Conservation (phyloP, 1,140 invertebrate genomes). For the Latrodectus geometricus region DNA sequence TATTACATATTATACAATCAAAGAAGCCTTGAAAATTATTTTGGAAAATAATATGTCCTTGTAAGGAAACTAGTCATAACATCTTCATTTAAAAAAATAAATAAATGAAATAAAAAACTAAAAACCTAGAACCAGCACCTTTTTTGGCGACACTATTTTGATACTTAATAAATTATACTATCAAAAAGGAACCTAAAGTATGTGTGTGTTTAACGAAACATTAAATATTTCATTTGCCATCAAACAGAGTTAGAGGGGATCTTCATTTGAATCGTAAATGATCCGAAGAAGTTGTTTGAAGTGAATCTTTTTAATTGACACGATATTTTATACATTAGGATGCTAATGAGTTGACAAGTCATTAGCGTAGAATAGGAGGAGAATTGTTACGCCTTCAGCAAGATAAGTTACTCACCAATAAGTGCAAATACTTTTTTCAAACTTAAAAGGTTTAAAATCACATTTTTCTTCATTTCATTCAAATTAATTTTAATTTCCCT, state of each 20-base stretch:
- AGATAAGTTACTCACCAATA: not conserved
- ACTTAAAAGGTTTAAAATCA: not conserved
- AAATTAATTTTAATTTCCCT: no score
- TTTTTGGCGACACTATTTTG: no score
- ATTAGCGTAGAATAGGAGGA: not conserved
- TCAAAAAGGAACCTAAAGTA: no score
- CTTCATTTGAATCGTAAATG: not conserved
- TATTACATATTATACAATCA: no score
- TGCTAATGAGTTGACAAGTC: not conserved
- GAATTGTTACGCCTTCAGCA: not conserved
- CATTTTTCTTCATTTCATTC: not conserved
- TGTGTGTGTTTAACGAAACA: not conserved
- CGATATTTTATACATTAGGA: not conserved
- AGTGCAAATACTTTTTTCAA: not conserved
- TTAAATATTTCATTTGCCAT: not conserved
- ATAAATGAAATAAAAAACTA: no score
- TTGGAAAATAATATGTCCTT: no score
- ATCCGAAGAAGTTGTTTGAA: not conserved
- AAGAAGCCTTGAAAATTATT: no score
- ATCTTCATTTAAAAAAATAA: no score
- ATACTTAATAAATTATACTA: no score
- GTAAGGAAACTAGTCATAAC: no score
- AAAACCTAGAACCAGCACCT: no score
- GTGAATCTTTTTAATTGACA: conserved; percentile 1
- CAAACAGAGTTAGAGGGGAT: not conserved